Percentiles rank a stretch among this genome's conserved stretches.
phyloP scores from a whole-genome alignment of 53 echinoderm and acorn worm genomes.

The Henricia sp. region DNA sequence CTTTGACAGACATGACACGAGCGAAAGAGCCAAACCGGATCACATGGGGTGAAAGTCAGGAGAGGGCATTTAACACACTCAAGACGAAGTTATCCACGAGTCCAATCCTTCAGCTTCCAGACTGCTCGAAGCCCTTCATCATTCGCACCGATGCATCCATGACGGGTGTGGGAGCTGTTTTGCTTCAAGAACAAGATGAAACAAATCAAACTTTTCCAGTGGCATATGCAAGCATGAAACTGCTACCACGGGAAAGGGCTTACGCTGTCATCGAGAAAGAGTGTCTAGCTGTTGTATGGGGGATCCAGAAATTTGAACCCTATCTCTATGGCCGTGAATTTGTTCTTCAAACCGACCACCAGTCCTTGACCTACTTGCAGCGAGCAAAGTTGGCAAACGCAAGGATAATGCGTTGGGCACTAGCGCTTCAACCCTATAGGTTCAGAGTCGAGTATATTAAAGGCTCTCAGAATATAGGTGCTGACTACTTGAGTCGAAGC shows the following conservation, averaged over 20 bases:
- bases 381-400: too few relatives aligned
- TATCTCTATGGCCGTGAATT: too few relatives aligned
- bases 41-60: conserved; percentile 15
- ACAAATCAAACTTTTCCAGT: conserved; percentile 13
- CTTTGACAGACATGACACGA: conserved; percentile 34
- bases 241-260: background rate
- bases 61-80: conserved; percentile 10
- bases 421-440: too few relatives aligned
- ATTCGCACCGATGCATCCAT: conserved; percentile 37
- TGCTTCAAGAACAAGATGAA: conserved; percentile 16
- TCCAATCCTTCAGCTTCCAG: conserved; percentile 35
- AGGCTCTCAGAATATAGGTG: too few relatives aligned
- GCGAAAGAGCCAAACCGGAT: conserved; percentile 5
- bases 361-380: too few relatives aligned
- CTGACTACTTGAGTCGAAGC: too few relatives aligned
- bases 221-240: conserved; percentile 24
- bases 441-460: too few relatives aligned
- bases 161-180: conserved; percentile 13
- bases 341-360: too few relatives aligned
- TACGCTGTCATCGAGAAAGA: conserved; percentile 34
- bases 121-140: conserved; percentile 30
- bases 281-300: background rate
- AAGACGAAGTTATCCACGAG: background rate
- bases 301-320: too few relatives aligned
- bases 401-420: too few relatives aligned